Evolutionary conservation across 2,888 invertebrate species (phyloP).

Genomic region (Microctonus aethiopoides): DNA sequence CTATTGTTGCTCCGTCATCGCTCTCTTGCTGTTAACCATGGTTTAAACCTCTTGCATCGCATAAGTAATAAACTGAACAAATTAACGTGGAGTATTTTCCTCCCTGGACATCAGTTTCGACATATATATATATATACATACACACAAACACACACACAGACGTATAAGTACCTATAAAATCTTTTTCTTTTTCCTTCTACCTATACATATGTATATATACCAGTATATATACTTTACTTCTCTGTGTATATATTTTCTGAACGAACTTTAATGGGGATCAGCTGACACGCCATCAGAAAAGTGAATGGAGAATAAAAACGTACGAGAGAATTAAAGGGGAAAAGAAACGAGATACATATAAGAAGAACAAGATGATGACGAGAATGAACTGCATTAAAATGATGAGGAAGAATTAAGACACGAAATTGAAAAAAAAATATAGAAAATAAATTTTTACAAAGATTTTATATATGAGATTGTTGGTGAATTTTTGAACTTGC

Average conservation of each 20-base stretch:
- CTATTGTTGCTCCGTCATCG: constrained; percentile 63
- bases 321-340: constrained; percentile 18
- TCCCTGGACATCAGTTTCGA: not conserved
- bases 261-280: constrained; percentile 11
- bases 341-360: not conserved
- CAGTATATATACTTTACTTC: not conserved
- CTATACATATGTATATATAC: not conserved
- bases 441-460: no score
- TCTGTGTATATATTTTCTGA: not conserved
- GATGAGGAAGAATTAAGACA: not conserved
- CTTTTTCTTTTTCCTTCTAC: no score
- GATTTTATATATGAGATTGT: no score
- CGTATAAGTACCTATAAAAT: not conserved
- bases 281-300: not conserved
- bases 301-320: not conserved
- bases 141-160: no score
- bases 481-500: no score
- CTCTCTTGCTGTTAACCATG: constrained; percentile 28
- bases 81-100: constrained; percentile 15
- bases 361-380: not conserved
- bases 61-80: constrained; percentile 20
- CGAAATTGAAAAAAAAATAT: not conserved
- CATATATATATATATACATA: not conserved
- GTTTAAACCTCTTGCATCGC: not conserved
- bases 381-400: not conserved